These are phyloP conservation scores for Orchesella flavescens DNA, from an alignment of 2,888 invertebrate species.

Conservation along the genomic window DNA sequence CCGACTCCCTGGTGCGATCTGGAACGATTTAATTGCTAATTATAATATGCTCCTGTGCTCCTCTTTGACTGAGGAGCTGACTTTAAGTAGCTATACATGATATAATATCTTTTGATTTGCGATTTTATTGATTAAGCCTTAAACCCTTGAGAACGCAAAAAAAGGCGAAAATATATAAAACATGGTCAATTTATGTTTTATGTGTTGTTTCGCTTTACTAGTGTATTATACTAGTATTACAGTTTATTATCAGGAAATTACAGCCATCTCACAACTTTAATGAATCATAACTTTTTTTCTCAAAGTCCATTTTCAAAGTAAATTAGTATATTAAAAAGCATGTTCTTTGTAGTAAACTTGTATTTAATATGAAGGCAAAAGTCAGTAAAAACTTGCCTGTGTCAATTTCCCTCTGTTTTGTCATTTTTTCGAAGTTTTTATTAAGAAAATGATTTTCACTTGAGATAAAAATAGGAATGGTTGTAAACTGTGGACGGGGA, in stretches of 20 bases:
- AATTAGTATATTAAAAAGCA: slow-evolving; percentile 53
- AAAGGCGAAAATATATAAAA: slow-evolving; percentile 19
- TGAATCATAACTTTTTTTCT: slow-evolving; percentile 44
- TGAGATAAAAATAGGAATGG: not conserved
- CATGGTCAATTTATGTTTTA: not conserved
- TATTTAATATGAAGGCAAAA: not conserved
- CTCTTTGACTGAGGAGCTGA: slow-evolving; percentile 13
- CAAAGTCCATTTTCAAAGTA: not conserved
- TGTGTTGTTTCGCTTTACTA: slow-evolving; percentile 10
- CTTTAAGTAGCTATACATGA: not conserved
- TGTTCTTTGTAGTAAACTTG: not conserved
- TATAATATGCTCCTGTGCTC: slow-evolving; percentile 27
- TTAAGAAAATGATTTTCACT: not conserved
- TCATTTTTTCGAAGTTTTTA: slow-evolving; percentile 32
- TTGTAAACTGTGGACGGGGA: too few species aligned
- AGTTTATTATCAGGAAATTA: slow-evolving; percentile 58
- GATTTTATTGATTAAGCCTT: slow-evolving; percentile 51
- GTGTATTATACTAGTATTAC: slow-evolving; percentile 22
- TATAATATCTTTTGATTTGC: slow-evolving; percentile 43
- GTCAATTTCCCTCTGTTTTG: slow-evolving; percentile 14
- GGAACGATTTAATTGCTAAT: slow-evolving; percentile 56
- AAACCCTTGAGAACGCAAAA: slow-evolving; percentile 34
- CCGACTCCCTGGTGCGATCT: slow-evolving; percentile 60
- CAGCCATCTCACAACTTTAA: slow-evolving; percentile 49
- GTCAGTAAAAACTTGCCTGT: slow-evolving; percentile 7